Evolutionary conservation across 2,113 vertebrate species (phyloP).

Genomic region (Peromyscus leucopus): DNA sequence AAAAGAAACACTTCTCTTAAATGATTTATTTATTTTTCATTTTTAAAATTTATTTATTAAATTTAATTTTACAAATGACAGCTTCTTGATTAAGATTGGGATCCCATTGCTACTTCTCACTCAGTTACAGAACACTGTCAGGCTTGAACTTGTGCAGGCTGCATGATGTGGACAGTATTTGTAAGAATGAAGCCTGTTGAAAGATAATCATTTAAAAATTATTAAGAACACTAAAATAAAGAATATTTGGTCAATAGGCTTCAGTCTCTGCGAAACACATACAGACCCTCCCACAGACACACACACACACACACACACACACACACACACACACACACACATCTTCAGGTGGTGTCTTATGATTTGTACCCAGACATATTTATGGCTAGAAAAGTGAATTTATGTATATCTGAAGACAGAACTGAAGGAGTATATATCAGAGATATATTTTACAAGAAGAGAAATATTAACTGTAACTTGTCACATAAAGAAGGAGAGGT

Average conservation of each 20-base stretch:
- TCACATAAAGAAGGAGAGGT: conserved; percentile 1
- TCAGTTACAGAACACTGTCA: neutral
- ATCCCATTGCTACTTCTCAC: neutral
- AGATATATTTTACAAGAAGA: conserved; percentile 29
- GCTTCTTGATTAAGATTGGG: neutral
- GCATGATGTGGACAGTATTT: neutral
- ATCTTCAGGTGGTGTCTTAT: neutral
- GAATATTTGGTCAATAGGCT: neutral
- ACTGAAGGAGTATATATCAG: neutral
- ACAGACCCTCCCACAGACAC: too few relatives aligned
- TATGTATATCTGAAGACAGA: neutral
- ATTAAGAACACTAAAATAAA: conserved; percentile 47
- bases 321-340: neutral
- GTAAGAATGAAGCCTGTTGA: neutral
- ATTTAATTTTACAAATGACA: too few relatives aligned
- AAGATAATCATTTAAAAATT: neutral
- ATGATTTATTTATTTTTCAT: neutral
- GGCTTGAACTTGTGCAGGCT: neutral
- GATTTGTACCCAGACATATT: neutral
- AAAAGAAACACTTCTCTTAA: neutral
- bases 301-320: too few relatives aligned
- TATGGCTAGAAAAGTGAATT: neutral
- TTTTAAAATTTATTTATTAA: too few relatives aligned
- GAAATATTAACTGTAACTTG: conserved; percentile 24
- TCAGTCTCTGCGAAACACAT: neutral